Conservation (phyloP, 2,113 vertebrate genomes). For the Platichthys flesus region DNA sequence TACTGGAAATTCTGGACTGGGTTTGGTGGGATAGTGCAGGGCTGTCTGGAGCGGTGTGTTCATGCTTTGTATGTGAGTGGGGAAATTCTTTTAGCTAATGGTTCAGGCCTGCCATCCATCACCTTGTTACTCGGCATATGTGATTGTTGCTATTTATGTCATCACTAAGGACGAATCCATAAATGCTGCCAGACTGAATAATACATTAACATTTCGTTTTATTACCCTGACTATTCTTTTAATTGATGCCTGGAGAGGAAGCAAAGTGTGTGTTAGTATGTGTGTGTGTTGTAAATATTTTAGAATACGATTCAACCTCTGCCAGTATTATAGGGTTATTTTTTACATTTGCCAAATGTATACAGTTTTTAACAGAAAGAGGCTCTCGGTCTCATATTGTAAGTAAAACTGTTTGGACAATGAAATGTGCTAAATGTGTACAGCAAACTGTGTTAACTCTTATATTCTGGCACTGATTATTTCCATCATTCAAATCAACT, state of each 20-base stretch:
- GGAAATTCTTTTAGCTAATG: conserved; percentile 23
- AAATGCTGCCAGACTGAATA: conserved; percentile 85
- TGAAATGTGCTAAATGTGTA: neutral
- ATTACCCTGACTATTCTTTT: conserved; percentile 1
- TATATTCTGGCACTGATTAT: too few relatives aligned
- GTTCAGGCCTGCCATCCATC: conserved; percentile 44
- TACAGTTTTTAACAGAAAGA: neutral
- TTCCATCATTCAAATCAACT: too few relatives aligned
- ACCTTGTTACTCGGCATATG: conserved; percentile 61
- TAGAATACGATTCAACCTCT: neutral
- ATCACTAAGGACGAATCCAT: conserved; percentile 80
- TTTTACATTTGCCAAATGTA: neutral
- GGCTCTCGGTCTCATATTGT: neutral
- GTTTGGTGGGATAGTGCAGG: conserved; percentile 15
- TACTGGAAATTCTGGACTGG: conserved; percentile 40
- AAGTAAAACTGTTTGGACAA: neutral
- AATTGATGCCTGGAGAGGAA: conserved; percentile 1
- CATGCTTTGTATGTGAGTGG: conserved; percentile 18
- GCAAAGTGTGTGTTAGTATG: neutral
- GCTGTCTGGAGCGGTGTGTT: conserved; percentile 24
- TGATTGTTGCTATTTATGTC: conserved; percentile 78
- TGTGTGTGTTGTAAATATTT: neutral
- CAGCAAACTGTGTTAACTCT: too few relatives aligned
- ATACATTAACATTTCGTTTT: conserved; percentile 86
- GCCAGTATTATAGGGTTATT: neutral